A percentile compares a stretch with the other conserved stretches of the same genome.
phyloP scores from a whole-genome alignment of 1,140 invertebrate species.

The Coptotermes formosanus region DNA sequence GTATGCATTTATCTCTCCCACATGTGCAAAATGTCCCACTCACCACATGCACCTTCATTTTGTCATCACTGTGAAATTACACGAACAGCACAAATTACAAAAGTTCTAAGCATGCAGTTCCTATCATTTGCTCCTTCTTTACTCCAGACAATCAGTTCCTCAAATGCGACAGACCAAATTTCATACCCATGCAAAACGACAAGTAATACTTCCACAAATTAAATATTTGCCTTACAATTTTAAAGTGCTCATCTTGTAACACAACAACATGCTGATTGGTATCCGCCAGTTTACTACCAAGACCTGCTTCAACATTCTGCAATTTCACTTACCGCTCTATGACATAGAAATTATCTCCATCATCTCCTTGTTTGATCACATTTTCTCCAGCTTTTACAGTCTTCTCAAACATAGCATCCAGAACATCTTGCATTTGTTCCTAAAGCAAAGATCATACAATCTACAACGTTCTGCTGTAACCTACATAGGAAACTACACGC shows the following conservation, averaged over 20 bases:
- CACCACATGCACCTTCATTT: too few relatives aligned
- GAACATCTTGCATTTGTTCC: constrained; percentile 79
- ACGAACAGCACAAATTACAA: too few relatives aligned
- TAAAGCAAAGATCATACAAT: constrained; percentile 43
- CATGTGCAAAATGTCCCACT: too few relatives aligned
- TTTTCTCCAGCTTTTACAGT: constrained; percentile 79
- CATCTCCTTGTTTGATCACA: constrained; percentile 94
- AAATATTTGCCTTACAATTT: neutral
- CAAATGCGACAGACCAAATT: too few relatives aligned
- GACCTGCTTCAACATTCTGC: too few relatives aligned
- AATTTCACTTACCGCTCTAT: constrained; percentile 73
- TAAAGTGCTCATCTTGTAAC: neutral
- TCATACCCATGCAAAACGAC: too few relatives aligned
- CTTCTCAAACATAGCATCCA: constrained; percentile 97
- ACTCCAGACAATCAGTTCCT: too few relatives aligned
- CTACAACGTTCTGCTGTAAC: neutral
- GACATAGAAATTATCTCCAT: constrained; percentile 98
- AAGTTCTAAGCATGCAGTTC: too few relatives aligned
- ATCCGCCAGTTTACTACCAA: neutral
- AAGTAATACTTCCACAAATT: too few relatives aligned
- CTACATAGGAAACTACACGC: neutral
- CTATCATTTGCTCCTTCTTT: too few relatives aligned
- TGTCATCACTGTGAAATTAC: too few relatives aligned
- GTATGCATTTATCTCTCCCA: too few relatives aligned
- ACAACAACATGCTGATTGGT: neutral